phyloP scores from a whole-genome alignment of 2,113 vertebrate genomes.

The Lasiurus borealis region DNA sequence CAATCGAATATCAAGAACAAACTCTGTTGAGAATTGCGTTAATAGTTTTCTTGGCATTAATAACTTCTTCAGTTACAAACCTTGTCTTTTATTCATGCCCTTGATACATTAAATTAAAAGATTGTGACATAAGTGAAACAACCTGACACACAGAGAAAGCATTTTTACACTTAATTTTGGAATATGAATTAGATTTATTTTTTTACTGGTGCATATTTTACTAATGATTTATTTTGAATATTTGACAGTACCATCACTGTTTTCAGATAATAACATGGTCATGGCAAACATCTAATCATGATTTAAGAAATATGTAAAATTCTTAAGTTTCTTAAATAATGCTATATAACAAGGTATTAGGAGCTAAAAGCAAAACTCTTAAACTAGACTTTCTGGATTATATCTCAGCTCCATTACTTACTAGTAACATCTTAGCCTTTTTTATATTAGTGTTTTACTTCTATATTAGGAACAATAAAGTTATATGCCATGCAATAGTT shows the following conservation, averaged over 20 bases:
- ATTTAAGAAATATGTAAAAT: not conserved
- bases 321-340: not conserved
- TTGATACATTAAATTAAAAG: slow-evolving; percentile 38
- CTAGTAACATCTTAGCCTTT: not conserved
- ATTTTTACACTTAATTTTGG: not conserved
- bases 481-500: not conserved
- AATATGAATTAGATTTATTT: slow-evolving; percentile 44
- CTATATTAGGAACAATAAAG: not conserved
- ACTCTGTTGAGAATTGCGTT: slow-evolving; percentile 18
- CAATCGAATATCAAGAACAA: slow-evolving; percentile 53
- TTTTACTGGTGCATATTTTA: slow-evolving; percentile 40
- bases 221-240: not conserved
- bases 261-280: not conserved
- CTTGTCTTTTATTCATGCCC: not conserved
- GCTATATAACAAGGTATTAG: not conserved
- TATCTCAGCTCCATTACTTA: not conserved
- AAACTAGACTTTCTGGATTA: not conserved
- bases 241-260: not conserved
- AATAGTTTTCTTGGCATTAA: slow-evolving; percentile 43
- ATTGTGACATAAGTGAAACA: slow-evolving; percentile 40
- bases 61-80: slow-evolving; percentile 2
- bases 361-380: not conserved
- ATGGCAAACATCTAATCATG: not conserved
- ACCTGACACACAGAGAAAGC: not conserved
- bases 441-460: not conserved